phyloP scores from a whole-genome alignment of 2,888 invertebrate genomes.

The Cerceris ruficornis region DNA sequence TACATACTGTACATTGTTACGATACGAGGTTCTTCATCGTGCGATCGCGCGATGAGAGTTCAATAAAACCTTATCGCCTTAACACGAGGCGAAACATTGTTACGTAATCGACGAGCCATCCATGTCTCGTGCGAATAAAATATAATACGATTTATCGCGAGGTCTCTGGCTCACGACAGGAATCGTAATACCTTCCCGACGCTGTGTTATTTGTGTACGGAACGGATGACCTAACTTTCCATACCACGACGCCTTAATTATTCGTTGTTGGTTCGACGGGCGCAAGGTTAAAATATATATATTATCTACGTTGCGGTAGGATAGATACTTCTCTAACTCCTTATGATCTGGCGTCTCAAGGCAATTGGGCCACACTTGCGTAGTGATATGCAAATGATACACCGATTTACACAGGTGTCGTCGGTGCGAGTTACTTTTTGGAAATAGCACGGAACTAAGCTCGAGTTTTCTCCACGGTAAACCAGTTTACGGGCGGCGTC shows the following conservation, averaged over 20 bases:
- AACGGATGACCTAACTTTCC: too few species aligned
- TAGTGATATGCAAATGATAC: conserved; percentile 48
- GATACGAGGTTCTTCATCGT: too few species aligned
- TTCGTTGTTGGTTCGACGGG: not conserved
- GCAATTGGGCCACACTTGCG: conserved; percentile 43
- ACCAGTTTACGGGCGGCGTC: conserved; percentile 25
- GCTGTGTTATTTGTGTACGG: too few species aligned
- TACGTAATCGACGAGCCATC: not conserved
- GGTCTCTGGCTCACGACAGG: too few species aligned
- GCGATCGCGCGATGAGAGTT: too few species aligned
- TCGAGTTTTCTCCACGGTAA: conserved; percentile 17
- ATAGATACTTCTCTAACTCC: conserved; percentile 30
- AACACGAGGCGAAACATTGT: not conserved
- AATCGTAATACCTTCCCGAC: too few species aligned
- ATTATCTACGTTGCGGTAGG: conserved; percentile 39
- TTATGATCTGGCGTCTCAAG: conserved; percentile 31
- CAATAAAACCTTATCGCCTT: too few species aligned
- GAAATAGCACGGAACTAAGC: conserved; percentile 31
- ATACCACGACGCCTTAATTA: not conserved
- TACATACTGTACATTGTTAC: too few species aligned
- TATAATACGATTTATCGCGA: not conserved
- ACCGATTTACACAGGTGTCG: conserved; percentile 61
- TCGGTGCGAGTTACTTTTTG: conserved; percentile 21
- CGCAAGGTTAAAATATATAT: conserved; percentile 8
- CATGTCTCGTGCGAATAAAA: not conserved